Evolutionary conservation across 2,113 vertebrate species (phyloP), one percentile per base, ranked within the genome.

Genomic region (Melozone crissalis): DNA sequence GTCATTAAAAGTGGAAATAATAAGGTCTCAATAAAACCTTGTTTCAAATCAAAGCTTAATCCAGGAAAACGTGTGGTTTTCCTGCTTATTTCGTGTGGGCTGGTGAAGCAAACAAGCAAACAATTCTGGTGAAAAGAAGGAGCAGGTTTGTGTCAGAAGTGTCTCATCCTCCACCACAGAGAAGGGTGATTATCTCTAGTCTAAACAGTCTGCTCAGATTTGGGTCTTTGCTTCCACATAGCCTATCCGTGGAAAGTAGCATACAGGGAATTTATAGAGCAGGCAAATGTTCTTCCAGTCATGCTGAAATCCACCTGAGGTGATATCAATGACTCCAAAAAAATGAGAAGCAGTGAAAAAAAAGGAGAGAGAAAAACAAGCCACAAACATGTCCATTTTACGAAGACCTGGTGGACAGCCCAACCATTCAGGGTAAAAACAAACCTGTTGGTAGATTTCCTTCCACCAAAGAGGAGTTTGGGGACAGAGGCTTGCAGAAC

Each of bases 51-150:
- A 67, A 94, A 63, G 23, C 47, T 69, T 71, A 72, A 65, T 67
- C 15, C 39, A 41, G 71, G 49, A 74, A 51, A 19, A 33, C 3
- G 2, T 23, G 51, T 62, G 71, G 5, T 35, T 86, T 91, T 84
- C 30, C 84, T 89, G 84, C 30, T 59, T 55, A 18, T 63, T 78
- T 94, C 61, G 57, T 59, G 49, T 61, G 54, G 72, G 55, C 8
- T 79, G 37, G 78, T 49, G 49, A 88, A 85, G 76, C 44, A 94
- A 90, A 84, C 69, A 93, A 91, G 67, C 43, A 78, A 89, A 89
- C 16, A n/a, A 26, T 87, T 87, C 39, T 78, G 62, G 37, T 76
- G 79, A 78, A 71, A 89, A 67, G 66, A 81, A 77, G 1, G 28
- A 59, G 23, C 28, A 90, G 15, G 49, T 63, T 89, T 88, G 39